Evolutionary conservation across 2,113 vertebrate species (phyloP), one percentile per base, ranked within the genome.

Genomic region (Vulpes ferrilata): DNA sequence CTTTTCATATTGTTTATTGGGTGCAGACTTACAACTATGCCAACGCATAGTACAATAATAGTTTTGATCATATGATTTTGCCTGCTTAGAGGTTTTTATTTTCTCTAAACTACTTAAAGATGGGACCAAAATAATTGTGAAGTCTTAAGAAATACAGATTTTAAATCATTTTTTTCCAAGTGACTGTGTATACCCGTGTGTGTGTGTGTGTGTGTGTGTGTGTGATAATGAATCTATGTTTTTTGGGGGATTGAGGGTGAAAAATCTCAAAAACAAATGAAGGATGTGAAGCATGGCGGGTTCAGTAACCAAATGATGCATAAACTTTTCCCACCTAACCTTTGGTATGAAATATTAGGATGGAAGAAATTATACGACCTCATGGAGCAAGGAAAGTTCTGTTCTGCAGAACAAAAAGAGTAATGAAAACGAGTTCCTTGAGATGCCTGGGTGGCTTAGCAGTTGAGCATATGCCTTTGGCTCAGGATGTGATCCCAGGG

Each of bases 141-240:
- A 57, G 55, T 53, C 76, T 27, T 25, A 55, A 85, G 76, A 92
- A 59, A 95, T 43, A 59, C 35, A 81, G 12, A 94, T 87, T 92
- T 97, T 71, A 84, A 94, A 71, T 82, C 73, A 88, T 38, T 60
- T 71, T 85, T 95, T 95, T 90, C 93, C 93, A 94, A 80, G 51
- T 81, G 69, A 84, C 57, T 95, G 2, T 38, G 32, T 35, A 64
- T 11, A 23, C 32, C 12, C 48, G 10, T 32, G 53, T 17, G 13
- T 38, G 32, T 32, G 59, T n/a, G 25, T 62, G 22, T 57, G 43
- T 35, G 48, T 51, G 11, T 73, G 53, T 25, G 55, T 48, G 22
- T 76, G 64, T 84, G 57, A 30, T 22, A 32, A 76, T 96, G 90
- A 98, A 51, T 97, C 90, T 90, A 8, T 74, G 4, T 86, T 86